These are phyloP conservation scores for Beroe forskalii DNA, from an alignment of 37 sponge, comb jelly and placozoan genomes.

Conservation along the genomic window DNA sequence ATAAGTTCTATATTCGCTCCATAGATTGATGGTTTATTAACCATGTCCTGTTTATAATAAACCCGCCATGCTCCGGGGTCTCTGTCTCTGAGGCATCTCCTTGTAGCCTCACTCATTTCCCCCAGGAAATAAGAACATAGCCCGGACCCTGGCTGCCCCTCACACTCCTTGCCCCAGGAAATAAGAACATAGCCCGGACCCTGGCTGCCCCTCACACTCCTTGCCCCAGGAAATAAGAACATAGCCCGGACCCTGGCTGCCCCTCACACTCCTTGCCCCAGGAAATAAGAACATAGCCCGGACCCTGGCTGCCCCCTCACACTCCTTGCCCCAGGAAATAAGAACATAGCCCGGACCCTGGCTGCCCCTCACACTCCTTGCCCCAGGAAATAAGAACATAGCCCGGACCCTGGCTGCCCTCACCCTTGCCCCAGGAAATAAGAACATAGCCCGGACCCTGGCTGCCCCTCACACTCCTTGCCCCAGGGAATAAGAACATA, in stretches of 20 bases:
- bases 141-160: no score
- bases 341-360: conserved; percentile 67
- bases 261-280: conserved; percentile 70
- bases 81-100: no score
- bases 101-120: no score
- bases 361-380: conserved; percentile 70
- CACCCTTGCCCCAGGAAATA: background rate
- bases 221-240: conserved; percentile 42
- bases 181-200: conserved; percentile 65
- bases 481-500: conserved; percentile 63
- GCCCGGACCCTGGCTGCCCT: conserved; percentile 69
- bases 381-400: conserved; percentile 57
- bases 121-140: no score
- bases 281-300: conserved; percentile 66
- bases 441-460: conserved; percentile 62
- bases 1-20: no score
- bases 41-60: no score
- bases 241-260: conserved; percentile 68
- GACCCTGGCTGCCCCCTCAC: conserved; percentile 70
- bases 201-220: conserved; percentile 71
- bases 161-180: no score
- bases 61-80: no score
- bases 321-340: conserved; percentile 36
- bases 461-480: no score
- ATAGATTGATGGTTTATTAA: no score